Conservation (phyloP, 2,797 vertebrate genomes). For the Arctocebus calabarensis region DNA sequence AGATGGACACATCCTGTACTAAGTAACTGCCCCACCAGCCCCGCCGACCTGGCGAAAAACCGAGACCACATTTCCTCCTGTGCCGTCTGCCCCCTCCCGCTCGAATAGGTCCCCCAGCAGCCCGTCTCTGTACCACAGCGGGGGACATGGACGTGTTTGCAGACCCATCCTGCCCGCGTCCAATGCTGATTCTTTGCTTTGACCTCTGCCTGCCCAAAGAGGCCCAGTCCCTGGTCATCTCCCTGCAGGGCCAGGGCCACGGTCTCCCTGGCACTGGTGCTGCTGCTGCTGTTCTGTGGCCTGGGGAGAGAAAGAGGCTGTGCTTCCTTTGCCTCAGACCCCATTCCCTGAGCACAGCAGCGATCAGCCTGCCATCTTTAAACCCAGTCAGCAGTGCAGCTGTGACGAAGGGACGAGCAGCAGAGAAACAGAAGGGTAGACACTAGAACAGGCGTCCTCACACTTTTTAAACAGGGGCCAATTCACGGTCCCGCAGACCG, state of each 20-base stretch:
- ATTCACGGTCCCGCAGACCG: no score
- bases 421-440: neutral
- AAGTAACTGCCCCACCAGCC: neutral
- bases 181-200: neutral
- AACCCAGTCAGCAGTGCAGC: neutral
- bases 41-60: rapidly evolving
- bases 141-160: neutral
- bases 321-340: neutral
- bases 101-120: neutral
- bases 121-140: rapidly evolving
- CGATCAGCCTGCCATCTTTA: neutral
- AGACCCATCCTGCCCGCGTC: neutral
- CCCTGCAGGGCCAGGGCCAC: neutral
- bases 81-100: neutral
- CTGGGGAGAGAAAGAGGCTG: neutral
- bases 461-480: no score
- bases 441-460: neutral
- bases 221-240: neutral
- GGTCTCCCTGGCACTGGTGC: neutral
- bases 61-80: neutral
- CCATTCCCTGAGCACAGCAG: neutral
- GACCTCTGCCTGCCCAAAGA: no score
- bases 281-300: neutral
- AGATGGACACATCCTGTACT: neutral
- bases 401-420: neutral